Evolutionary conservation across 2,888 invertebrate species (phyloP), one percentile per base, ranked within the genome.

Genomic region (Stictocephala bisonia): DNA sequence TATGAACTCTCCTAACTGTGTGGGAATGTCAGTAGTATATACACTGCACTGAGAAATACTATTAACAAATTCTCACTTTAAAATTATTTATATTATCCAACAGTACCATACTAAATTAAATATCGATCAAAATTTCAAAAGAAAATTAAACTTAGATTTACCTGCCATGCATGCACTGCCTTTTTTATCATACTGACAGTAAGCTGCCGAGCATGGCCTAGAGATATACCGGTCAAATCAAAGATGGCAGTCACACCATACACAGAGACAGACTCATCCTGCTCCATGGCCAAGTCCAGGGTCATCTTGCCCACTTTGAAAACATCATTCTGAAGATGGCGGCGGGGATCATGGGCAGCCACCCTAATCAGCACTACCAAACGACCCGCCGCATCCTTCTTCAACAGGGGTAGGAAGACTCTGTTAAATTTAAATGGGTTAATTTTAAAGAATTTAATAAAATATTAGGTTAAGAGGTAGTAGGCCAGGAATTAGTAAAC

Each of bases 101-200:
- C n/a, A n/a, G n/a, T n/a, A n/a, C n/a, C n/a, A n/a, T n/a, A n/a
- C n/a, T n/a, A n/a, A n/a, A 11, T 11, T 31, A 31, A 9, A 31
- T 31, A 31, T 31, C 11, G 6, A 31, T 6, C 11, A 31, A 9
- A 31, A 11, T 31, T 31, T 31, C 11, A 31, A 31, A 9, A 31
- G 11, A 31, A 31, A 31, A 11, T 31, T 9, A 31, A 31, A 11
- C 13, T 15, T 18, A 11, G 20, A 35, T 56, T 24, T 72, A 82
- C 82, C 80, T 90, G 89, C 90, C 90, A 90, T 22, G 89, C 86
- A 76, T 87, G 86, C 0, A 91, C 90, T 0, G 88, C 84, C 75
- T 86, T 87, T 77, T 87, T 89, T 9, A 91, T 86, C 0, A 89
- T 81, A 29, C 81, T 82, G 0, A 90, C 89, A 24, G 87, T 86